A percentile compares a stretch with the other conserved stretches of the same genome.
These are phyloP conservation scores for Calonectris borealis DNA, from an alignment of 2,113 vertebrate genomes.

Conservation along the genomic window DNA sequence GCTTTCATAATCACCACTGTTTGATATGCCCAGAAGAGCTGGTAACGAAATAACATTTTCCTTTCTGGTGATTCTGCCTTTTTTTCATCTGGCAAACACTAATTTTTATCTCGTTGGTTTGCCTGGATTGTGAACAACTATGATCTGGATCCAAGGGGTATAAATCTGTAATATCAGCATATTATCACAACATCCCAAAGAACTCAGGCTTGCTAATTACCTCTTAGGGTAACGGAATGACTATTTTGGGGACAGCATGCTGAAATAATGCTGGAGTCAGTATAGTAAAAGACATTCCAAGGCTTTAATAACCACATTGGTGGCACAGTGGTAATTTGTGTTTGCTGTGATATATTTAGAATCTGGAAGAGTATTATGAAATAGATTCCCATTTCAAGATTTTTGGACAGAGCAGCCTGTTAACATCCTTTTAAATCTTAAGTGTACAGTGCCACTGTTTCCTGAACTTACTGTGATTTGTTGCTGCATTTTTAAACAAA, in stretches of 20 bases:
- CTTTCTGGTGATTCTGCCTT: not conserved
- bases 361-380: not conserved
- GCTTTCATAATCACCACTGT: not conserved
- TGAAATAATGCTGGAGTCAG: conserved; percentile 25
- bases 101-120: conserved; percentile 5
- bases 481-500: conserved; percentile 15
- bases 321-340: conserved; percentile 5
- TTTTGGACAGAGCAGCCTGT: conserved; percentile 21
- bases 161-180: conserved; percentile 33
- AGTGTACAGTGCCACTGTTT: conserved; percentile 12
- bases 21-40: not conserved
- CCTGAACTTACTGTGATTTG: conserved; percentile 22
- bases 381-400: conserved; percentile 17
- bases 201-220: not conserved
- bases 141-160: not conserved
- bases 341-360: conserved; percentile 50
- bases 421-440: conserved; percentile 45
- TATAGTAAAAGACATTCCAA: conserved; percentile 16
- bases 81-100: not conserved
- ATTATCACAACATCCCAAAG: not conserved
- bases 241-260: not conserved
- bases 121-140: not conserved
- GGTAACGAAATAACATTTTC: not conserved
- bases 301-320: not conserved
- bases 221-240: not conserved